Percentiles rank a stretch among this genome's conserved stretches.
Conservation (phyloP, 2,113 vertebrate genomes). For the Corythaixoides concolor region DNA sequence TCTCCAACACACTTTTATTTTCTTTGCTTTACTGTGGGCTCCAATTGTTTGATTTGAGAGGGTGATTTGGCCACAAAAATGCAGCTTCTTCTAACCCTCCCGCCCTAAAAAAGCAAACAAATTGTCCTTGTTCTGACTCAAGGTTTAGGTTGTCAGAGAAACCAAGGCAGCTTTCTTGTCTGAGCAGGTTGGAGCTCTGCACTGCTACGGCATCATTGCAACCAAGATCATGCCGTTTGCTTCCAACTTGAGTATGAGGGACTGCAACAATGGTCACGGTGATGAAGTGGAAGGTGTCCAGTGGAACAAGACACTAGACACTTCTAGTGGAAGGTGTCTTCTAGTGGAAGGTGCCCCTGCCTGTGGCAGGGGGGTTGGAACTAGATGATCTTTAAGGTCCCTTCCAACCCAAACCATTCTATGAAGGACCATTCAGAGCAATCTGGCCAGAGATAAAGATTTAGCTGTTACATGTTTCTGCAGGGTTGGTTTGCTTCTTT, state of each 20-base stretch:
- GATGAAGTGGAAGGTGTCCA: background rate
- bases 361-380: too few species aligned
- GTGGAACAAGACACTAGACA: too few species aligned
- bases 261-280: accelerated
- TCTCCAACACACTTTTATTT: background rate
- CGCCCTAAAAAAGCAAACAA: background rate
- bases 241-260: background rate
- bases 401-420: too few species aligned
- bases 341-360: too few species aligned
- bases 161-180: background rate
- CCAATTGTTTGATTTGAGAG: background rate
- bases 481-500: background rate
- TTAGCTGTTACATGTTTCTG: background rate
- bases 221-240: background rate
- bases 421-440: background rate
- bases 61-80: background rate
- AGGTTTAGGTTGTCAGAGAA: background rate
- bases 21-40: background rate
- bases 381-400: too few species aligned
- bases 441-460: background rate
- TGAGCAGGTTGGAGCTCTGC: background rate
- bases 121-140: background rate
- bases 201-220: background rate
- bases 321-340: too few species aligned
- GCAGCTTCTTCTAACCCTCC: background rate